Evolutionary conservation across 2,113 vertebrate genomes (phyloP).

Genomic region (Pelecanoides urinatrix): DNA sequence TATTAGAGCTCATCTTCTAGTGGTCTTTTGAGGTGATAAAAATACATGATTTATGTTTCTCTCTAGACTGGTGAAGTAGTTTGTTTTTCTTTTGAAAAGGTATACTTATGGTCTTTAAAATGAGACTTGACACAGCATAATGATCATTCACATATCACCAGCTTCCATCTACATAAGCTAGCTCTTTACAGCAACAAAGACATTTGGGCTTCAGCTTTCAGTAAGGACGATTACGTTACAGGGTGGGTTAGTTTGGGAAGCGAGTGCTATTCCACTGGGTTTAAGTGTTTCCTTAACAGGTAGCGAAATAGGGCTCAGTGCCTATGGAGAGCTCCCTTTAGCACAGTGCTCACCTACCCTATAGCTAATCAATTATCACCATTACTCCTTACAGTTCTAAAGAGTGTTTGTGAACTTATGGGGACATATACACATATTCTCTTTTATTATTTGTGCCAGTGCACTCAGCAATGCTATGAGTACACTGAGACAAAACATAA

Average conservation of each 20-base stretch:
- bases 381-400: not conserved
- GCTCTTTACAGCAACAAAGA: not conserved
- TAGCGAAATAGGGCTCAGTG: not conserved
- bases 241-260: not conserved
- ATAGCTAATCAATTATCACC: not conserved
- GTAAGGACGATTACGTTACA: not conserved
- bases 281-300: not conserved
- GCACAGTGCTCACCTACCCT: not conserved
- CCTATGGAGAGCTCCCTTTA: not conserved
- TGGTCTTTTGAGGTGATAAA: constrained; percentile 70
- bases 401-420: rapidly evolving
- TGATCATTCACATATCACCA: constrained; percentile 36
- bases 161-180: not conserved
- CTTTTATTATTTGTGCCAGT: not conserved
- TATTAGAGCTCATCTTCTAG: constrained; percentile 72
- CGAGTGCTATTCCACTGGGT: not conserved
- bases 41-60: constrained; percentile 72
- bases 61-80: constrained; percentile 28
- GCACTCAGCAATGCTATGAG: not conserved
- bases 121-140: constrained; percentile 68
- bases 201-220: not conserved
- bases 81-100: constrained; percentile 72
- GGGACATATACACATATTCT: rapidly evolving
- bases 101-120: constrained; percentile 70
- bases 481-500: not conserved